Conservation (phyloP, 2,113 vertebrate genomes). For the Alces alces region DNA sequence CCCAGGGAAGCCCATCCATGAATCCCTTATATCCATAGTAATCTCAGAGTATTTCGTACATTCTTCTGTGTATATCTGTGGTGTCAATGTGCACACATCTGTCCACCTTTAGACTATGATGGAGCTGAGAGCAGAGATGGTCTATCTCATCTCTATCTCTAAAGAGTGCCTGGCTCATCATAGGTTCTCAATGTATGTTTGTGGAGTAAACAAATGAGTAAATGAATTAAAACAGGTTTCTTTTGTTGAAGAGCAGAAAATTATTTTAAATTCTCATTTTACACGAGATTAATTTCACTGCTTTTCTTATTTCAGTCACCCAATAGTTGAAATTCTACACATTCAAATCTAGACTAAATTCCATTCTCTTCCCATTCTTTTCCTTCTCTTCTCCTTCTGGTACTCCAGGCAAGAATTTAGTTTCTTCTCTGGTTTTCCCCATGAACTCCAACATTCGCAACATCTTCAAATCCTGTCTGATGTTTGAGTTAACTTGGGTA, state of each 20-base stretch:
- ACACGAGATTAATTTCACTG: neutral
- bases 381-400: neutral
- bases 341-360: neutral
- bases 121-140: neutral
- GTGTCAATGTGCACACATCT: neutral
- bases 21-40: neutral
- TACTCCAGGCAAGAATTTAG: neutral
- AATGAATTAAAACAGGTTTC: neutral
- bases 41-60: neutral
- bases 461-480: neutral
- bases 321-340: neutral
- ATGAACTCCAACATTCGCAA: neutral
- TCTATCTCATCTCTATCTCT: neutral
- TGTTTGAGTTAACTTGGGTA: neutral
- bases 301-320: constrained; percentile 2
- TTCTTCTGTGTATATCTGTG: neutral
- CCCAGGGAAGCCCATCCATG: neutral
- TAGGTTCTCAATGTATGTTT: neutral
- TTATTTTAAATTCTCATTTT: neutral
- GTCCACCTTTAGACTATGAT: neutral
- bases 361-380: neutral
- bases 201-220: neutral
- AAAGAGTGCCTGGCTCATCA: neutral
- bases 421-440: neutral
- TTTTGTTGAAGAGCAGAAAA: neutral